phyloP scores from a whole-genome alignment of 2,888 invertebrate genomes.

The Phrixothrix hirtus region DNA sequence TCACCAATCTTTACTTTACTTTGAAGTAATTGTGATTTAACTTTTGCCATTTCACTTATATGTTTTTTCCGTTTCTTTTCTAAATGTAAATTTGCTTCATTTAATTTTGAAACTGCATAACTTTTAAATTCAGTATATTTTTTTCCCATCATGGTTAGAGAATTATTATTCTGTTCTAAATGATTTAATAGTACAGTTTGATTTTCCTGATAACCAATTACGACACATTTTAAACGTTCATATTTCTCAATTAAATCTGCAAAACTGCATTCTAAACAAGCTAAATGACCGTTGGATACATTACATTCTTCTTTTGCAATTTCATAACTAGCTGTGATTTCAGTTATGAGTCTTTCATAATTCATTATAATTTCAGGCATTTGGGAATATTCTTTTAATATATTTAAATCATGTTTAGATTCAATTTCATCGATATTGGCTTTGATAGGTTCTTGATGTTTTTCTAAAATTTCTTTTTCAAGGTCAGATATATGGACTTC shows the following conservation, averaged over 20 bases:
- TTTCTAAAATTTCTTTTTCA: constrained; percentile 1
- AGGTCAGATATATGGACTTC: constrained; percentile 17
- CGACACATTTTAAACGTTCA: constrained; percentile 44
- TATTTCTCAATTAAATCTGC: constrained; percentile 47
- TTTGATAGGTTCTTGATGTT: constrained; percentile 11
- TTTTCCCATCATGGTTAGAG: constrained; percentile 37
- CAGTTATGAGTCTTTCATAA: constrained; percentile 46
- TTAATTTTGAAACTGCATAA: constrained; percentile 41
- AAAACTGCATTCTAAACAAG: constrained; percentile 47
- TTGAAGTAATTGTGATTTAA: constrained; percentile 43
- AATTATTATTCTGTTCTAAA: constrained; percentile 40
- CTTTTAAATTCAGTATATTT: constrained; percentile 41
- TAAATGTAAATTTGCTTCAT: constrained; percentile 42
- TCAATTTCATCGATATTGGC: too few relatives aligned
- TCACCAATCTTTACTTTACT: constrained; percentile 43
- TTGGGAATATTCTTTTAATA: constrained; percentile 3
- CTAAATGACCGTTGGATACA: constrained; percentile 39
- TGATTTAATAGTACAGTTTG: constrained; percentile 43
- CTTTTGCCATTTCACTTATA: constrained; percentile 42
- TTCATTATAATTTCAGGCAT: constrained; percentile 34
- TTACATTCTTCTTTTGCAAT: constrained; percentile 40
- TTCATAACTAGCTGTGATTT: constrained; percentile 44
- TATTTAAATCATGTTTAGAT: constrained; percentile 1
- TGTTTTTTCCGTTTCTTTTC: constrained; percentile 40
- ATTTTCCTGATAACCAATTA: constrained; percentile 45